Base-by-base conservation (phyloP, 2,888 invertebrate species). In the Nomada lathburiana region DNA sequence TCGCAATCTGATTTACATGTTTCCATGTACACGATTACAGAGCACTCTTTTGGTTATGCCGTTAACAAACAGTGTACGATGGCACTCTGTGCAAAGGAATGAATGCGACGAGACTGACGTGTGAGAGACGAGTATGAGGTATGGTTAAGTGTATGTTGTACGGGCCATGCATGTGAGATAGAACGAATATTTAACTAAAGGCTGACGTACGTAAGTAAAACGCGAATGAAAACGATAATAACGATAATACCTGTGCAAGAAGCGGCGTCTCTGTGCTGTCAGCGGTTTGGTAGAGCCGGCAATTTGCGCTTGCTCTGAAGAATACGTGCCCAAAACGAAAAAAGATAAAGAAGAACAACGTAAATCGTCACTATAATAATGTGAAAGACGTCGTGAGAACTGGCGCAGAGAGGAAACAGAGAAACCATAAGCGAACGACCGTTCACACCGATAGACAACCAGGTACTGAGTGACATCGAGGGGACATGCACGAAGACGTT, bases 241-340 rank as follows among this genome's bases (percentile, higher is more conserved):
- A 89, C 91, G 90, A 91, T 91, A 91, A 92, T 94, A 94, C 94
- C 94, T 94, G 93, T 93, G 93, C 94, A 93, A 93, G 93, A 93
- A 93, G 94, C 92, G 93, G 90, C 92, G 92, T 93, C 93, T 93
- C 93, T 93, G 93, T 94, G 93, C 93, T 93, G 93, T 93, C 92
- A 93, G 93, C 93, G 91, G 88, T 93, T 93, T 91, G 94, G 94
- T 92, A 93, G 92, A 93, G 93, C 91, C 92, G 93, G 93, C 92
- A 94, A 93, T 93, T 92, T 93, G 93, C 93, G 94, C 90, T 94
- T 93, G 93, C 92, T 93, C 94, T 93, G 92, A 94, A 92, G 93
- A 93, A 88, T 88, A 89, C 83, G 90, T 93, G 92, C 93, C 92
- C 92, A 93, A 93, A 92, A 57, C 90, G 92, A 92, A 92, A 91